Base-by-base conservation (phyloP, 2,888 invertebrate genomes). In the Drosophila limbata region DNA sequence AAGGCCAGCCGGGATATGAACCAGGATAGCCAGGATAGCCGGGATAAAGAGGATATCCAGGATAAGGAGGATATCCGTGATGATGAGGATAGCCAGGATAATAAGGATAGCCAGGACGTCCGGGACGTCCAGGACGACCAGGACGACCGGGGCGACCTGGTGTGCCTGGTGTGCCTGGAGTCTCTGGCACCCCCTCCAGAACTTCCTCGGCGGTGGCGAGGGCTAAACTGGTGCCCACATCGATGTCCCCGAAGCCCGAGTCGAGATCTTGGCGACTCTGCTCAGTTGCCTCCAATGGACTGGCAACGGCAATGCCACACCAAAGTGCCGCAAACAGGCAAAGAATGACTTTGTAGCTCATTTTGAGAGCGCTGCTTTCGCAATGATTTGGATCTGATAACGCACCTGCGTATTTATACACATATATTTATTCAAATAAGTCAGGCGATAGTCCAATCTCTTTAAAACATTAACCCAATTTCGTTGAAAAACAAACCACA, bases 321-420 rank as follows among this genome's bases (percentile, higher is more conserved):
- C 55, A 73, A 10, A 73, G 33, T 15, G 42, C 35, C 39, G 62
- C 28, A 8, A 13, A 21, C 1, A 69, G n/a, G 13, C 50, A 62
- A 11, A 62, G 8, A 6, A n/a, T 3, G 53, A 47, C 8, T 33
- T 51, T 69, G 9, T 35, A 65, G 53, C 42, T 51, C 57, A 77
- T 77, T 45, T 63, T 44, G 55, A 5, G 25, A 62, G 19, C 28
- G 31, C 8, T 17, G 47, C 28, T 52, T 31, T 15, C 11, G 1
- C 39, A 68, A 60, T 68, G 64, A 25, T 9, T 19, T 6, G 4
- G 28, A 39, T 40, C 17, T 10, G 10, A 6, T 17, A 25, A n/a
- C 4, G 11, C 19, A 25, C 28, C 44, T 8, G 42, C n/a, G 48
- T 64, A 56, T 69, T 73, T 64, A 76, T 77, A 65, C 28, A 28